phyloP scores from a whole-genome alignment of 53 echinoderm and acorn worm species.

The Holothuria scabra region DNA sequence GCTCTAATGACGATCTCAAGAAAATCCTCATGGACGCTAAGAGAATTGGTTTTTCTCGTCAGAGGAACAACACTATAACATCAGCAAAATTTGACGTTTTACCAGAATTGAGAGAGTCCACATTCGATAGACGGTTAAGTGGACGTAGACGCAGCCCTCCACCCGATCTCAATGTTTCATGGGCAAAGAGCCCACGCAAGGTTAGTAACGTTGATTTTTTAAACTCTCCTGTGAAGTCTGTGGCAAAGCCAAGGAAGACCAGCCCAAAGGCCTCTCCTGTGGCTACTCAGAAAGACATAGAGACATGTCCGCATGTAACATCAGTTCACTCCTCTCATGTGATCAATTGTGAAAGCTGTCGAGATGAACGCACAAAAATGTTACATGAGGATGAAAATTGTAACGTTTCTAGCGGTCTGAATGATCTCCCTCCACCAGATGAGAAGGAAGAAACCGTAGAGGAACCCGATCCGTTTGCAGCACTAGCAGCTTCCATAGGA shows the following conservation, averaged over 20 bases:
- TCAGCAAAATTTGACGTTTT: constrained; percentile 61
- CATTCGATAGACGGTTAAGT: constrained; percentile 58
- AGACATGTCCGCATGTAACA: constrained; percentile 60
- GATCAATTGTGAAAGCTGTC: constrained; percentile 17
- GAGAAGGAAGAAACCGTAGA: constrained; percentile 58
- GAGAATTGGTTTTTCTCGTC: constrained; percentile 67
- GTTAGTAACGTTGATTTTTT: constrained; percentile 13
- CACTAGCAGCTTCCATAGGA: constrained; percentile 32
- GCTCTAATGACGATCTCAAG: constrained; percentile 90
- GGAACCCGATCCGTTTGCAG: constrained; percentile 15
- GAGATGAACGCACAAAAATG: constrained; percentile 36
- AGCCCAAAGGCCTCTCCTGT: constrained; percentile 40
- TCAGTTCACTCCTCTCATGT: background rate
- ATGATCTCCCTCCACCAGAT: constrained; percentile 46
- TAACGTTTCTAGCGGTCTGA: constrained; percentile 48
- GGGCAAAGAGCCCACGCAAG: constrained; percentile 26
- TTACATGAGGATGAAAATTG: constrained; percentile 73
- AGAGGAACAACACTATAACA: constrained; percentile 75
- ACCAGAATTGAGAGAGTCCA: constrained; percentile 63
- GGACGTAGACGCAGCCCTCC: constrained; percentile 39
- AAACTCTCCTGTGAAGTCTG: constrained; percentile 21
- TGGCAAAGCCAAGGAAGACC: background rate
- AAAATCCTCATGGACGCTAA: constrained; percentile 85
- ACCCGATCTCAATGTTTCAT: constrained; percentile 12
- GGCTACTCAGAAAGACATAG: constrained; percentile 69